Percentiles rank a stretch among this genome's conserved stretches.
These are phyloP conservation scores for Drosophila suzukii DNA, from an alignment of 1,140 invertebrate species.

Conservation along the genomic window DNA sequence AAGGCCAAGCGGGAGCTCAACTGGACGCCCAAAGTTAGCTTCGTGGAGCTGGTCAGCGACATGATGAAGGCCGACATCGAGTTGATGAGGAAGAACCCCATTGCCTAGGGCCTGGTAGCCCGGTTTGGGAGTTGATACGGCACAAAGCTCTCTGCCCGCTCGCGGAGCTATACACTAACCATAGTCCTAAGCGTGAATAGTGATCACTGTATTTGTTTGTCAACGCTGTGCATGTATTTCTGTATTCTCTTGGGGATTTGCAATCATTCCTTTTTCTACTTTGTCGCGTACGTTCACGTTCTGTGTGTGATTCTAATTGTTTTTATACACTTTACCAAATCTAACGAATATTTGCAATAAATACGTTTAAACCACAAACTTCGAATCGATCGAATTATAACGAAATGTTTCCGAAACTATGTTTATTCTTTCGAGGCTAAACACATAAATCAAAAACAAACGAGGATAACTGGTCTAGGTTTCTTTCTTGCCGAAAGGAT, in stretches of 20 bases:
- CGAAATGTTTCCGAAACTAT: conserved; percentile 36
- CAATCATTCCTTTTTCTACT: conserved; percentile 69
- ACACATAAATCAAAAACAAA: conserved; percentile 56
- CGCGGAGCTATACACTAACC: conserved; percentile 34
- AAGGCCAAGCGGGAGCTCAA: conserved; percentile 95
- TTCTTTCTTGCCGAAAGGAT: conserved; percentile 89
- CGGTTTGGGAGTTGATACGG: conserved; percentile 32
- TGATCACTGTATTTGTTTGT: conserved; percentile 40
- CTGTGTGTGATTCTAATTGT: conserved; percentile 43
- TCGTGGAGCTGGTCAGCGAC: conserved; percentile 95
- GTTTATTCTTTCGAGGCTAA: conserved; percentile 44
- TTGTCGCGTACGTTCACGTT: conserved; percentile 29
- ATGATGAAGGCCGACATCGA: conserved; percentile 98
- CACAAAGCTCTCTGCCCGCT: conserved; percentile 63
- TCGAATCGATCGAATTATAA: neutral
- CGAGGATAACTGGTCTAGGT: conserved; percentile 83
- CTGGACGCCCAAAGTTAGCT: conserved; percentile 94
- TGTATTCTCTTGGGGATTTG: conserved; percentile 45
- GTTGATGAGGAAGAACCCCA: conserved; percentile 97
- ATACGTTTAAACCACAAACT: conserved; percentile 31
- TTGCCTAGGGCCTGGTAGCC: conserved; percentile 86
- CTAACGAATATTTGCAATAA: conserved; percentile 68
- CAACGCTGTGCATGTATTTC: conserved; percentile 37
- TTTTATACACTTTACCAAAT: conserved; percentile 46
- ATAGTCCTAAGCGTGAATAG: conserved; percentile 54